Evolutionary conservation across 2,797 vertebrate species (phyloP).

Genomic region (Anabas testudineus): DNA sequence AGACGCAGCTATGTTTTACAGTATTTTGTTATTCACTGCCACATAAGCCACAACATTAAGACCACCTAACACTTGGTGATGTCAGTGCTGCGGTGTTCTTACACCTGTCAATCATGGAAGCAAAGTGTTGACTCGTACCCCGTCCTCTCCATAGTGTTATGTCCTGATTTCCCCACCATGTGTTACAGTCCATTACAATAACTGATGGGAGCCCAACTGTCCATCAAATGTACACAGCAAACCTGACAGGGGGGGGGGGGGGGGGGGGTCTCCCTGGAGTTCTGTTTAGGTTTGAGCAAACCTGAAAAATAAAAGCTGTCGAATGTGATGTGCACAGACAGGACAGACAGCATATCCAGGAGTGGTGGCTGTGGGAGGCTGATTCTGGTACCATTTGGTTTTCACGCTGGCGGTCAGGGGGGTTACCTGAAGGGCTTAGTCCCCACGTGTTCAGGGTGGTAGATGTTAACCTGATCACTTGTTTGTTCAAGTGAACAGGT

Average conservation of each 20-base stretch:
- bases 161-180: neutral
- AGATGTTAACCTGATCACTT: too few relatives aligned
- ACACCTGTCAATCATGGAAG: too few relatives aligned
- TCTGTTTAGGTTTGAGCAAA: neutral
- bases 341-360: neutral
- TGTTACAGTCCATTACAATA: conserved; percentile 59
- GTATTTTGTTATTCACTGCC: too few relatives aligned
- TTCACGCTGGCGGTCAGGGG: neutral
- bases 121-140: too few relatives aligned
- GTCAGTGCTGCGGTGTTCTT: too few relatives aligned
- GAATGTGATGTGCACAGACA: neutral
- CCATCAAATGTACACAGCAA: conserved; percentile 1
- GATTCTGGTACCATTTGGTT: neutral
- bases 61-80: too few relatives aligned
- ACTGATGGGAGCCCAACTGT: conserved; percentile 45
- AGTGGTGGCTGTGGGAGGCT: neutral
- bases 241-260: too few relatives aligned
- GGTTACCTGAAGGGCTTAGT: neutral
- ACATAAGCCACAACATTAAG: too few relatives aligned
- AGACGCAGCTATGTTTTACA: neutral
- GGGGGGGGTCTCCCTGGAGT: neutral
- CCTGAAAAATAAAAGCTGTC: neutral
- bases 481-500: too few relatives aligned
- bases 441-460: too few relatives aligned
- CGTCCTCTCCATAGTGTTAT: conserved; percentile 20